Evolutionary conservation across 2,888 invertebrate genomes (phyloP).

Genomic region (Drosophila kambysellisi): DNA sequence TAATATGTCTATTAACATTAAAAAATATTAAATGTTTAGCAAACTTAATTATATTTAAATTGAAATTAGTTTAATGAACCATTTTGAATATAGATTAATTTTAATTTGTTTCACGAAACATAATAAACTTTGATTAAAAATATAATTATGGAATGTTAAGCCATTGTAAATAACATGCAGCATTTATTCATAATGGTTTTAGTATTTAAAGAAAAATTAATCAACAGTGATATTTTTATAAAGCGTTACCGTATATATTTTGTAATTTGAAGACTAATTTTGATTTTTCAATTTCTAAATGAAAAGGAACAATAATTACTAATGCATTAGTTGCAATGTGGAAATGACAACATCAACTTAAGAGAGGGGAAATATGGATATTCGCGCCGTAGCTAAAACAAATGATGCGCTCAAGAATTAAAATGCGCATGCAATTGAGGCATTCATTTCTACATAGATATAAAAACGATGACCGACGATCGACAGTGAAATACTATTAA

Average conservation of each 20-base stretch:
- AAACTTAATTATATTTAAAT: not conserved
- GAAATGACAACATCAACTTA: not conserved
- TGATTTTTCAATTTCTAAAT: not conserved
- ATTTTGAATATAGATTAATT: no score
- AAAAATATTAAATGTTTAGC: not conserved
- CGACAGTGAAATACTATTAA: slow-evolving; percentile 32
- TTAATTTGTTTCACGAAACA: no score
- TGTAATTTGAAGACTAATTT: not conserved
- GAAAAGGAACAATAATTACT: not conserved
- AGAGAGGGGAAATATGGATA: slow-evolving; percentile 32
- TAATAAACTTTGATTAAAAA: not conserved
- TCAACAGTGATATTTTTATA: not conserved
- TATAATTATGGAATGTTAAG: not conserved
- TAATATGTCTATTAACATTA: not conserved
- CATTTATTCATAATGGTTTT: not conserved
- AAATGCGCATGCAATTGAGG: slow-evolving; percentile 64
- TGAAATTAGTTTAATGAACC: not conserved
- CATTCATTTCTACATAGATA: slow-evolving; percentile 22
- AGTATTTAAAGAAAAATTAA: not conserved
- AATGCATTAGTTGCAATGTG: not conserved
- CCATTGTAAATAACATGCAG: not conserved
- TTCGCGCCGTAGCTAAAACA: slow-evolving; percentile 29
- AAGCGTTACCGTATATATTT: slow-evolving; percentile 18
- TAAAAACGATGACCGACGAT: slow-evolving; percentile 39
- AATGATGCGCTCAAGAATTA: slow-evolving; percentile 35